A percentile compares a stretch with the other conserved stretches of the same genome.
Evolutionary conservation across 1,140 invertebrate species (phyloP).

Genomic region (Tenebrio molitor): DNA sequence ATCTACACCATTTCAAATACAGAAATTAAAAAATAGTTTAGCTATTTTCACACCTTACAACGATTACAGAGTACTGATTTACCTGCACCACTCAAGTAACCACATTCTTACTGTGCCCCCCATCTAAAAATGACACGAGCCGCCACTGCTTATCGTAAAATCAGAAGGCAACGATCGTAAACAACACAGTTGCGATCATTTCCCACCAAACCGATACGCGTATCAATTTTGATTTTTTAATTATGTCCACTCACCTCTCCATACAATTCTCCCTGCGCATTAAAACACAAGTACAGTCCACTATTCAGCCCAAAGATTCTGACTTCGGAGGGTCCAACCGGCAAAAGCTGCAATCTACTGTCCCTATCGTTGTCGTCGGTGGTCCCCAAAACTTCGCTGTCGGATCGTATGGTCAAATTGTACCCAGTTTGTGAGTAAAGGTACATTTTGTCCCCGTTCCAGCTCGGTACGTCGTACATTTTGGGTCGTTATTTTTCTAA

Average conservation of each 20-base stretch:
- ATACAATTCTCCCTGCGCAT: constrained; percentile 71
- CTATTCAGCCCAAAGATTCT: constrained; percentile 71
- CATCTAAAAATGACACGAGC: no score
- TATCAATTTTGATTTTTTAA: no score
- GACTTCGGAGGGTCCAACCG: constrained; percentile 68
- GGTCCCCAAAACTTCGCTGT: constrained; percentile 49
- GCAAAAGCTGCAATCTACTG: constrained; percentile 67
- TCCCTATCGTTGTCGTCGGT: constrained; percentile 46
- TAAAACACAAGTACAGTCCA: constrained; percentile 72
- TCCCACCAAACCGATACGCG: no score
- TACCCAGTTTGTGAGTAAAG: constrained; percentile 49
- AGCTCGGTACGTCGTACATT: background rate
- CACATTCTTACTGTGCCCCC: no score
- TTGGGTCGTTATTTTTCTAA: background rate
- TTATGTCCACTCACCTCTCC: constrained; percentile 75
- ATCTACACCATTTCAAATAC: no score
- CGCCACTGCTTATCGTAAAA: no score
- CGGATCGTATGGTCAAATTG: constrained; percentile 47
- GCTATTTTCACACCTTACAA: no score
- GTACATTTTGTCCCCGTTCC: constrained; percentile 43
- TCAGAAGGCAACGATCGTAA: no score
- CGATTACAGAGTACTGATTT: no score
- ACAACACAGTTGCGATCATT: no score
- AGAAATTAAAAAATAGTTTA: no score
- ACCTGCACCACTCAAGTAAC: no score